Percentiles rank a stretch among this genome's conserved stretches.
phyloP scores from a whole-genome alignment of 2,797 vertebrate species.

The Lithobates pipiens region DNA sequence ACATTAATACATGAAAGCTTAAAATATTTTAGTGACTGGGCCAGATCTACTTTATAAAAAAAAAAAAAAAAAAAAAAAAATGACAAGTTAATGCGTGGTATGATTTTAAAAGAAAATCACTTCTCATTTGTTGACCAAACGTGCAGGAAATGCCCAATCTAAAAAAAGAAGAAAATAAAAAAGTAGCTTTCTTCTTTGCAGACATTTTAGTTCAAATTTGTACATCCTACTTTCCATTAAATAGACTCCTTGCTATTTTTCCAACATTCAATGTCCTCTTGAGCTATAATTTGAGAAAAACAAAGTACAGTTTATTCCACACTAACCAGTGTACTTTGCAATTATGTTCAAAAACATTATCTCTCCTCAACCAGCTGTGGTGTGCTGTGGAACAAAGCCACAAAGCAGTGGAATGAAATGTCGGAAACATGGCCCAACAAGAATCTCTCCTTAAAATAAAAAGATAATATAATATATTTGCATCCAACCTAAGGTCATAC shows the following conservation, averaged over 20 bases:
- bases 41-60: too few species aligned
- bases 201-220: neutral
- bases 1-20: too few species aligned
- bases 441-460: neutral
- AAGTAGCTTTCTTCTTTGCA: too few species aligned
- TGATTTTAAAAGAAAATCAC: too few species aligned
- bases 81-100: too few species aligned
- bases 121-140: too few species aligned
- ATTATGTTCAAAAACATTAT: neutral
- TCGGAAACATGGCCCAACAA: neutral
- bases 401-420: neutral
- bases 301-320: slow-evolving; percentile 16
- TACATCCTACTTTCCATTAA: neutral
- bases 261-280: neutral
- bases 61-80: too few species aligned
- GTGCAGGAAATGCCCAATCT: too few species aligned
- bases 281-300: slow-evolving; percentile 38
- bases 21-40: too few species aligned
- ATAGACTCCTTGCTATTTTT: neutral
- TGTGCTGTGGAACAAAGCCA: neutral
- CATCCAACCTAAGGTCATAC: too few species aligned
- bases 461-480: too few species aligned
- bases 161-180: too few species aligned
- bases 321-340: slow-evolving; percentile 5
- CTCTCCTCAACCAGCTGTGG: slow-evolving; percentile 12